Percentiles rank a stretch among this genome's conserved stretches.
Conservation (phyloP, 2,888 invertebrate species). For the Cheilosia grossa region DNA sequence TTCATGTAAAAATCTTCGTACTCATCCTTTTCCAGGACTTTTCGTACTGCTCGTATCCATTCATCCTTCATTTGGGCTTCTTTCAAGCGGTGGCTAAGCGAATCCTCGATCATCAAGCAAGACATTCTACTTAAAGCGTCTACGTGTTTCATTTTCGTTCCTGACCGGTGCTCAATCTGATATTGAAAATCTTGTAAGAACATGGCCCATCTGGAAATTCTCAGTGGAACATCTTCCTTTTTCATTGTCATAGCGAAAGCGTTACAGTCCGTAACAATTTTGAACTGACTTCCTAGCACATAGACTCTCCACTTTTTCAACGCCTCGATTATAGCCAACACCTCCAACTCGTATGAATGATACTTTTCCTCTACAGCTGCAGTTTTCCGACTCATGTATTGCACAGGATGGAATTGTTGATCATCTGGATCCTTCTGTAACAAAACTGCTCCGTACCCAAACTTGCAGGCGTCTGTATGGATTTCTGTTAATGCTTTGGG, state of each 20-base stretch:
- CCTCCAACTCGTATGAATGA: constrained; percentile 75
- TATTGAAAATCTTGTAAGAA: constrained; percentile 21
- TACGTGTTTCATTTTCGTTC: constrained; percentile 1
- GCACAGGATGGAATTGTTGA: constrained; percentile 33
- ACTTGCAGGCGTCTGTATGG: constrained; percentile 49
- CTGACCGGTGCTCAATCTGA: no score
- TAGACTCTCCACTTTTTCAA: constrained; percentile 75
- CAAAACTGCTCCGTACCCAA: constrained; percentile 49
- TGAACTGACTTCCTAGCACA: constrained; percentile 53
- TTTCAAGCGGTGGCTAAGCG: not conserved
- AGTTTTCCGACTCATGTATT: constrained; percentile 56
- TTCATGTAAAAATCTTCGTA: constrained; percentile 21
- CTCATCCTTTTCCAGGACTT: not conserved
- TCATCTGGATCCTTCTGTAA: constrained; percentile 46
- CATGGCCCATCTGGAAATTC: constrained; percentile 24
- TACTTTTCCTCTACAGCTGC: constrained; percentile 40
- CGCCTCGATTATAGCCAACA: constrained; percentile 71
- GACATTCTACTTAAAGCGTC: constrained; percentile 14
- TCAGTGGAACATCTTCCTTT: constrained; percentile 21
- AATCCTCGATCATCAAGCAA: constrained; percentile 2
- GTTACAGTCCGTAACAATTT: constrained; percentile 11
- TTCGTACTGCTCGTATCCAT: not conserved
- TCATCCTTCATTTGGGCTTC: not conserved
- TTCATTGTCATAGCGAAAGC: constrained; percentile 22
- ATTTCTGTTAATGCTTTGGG: constrained; percentile 42